Conservation (phyloP, 2,797 vertebrate genomes). For the Morelia viridis region DNA sequence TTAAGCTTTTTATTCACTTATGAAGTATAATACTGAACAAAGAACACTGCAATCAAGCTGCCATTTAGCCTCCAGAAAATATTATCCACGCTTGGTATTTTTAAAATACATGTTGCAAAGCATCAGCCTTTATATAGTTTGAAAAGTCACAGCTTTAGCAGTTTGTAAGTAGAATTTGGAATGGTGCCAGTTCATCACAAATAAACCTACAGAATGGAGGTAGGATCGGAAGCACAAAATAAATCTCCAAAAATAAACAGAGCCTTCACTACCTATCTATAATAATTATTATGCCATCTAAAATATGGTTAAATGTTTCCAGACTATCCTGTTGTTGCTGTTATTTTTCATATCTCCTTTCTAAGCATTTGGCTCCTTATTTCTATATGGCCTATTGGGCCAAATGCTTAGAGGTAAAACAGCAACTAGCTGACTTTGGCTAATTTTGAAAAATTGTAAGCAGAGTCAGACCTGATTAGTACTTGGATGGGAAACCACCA, state of each 20-base stretch:
- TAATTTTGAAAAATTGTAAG: neutral
- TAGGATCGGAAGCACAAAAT: neutral
- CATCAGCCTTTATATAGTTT: neutral
- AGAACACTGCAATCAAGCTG: neutral
- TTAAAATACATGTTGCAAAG: neutral
- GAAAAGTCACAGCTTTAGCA: neutral
- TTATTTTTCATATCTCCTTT: neutral
- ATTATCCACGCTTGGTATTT: neutral
- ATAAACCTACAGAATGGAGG: neutral
- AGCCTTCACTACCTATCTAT: neutral
- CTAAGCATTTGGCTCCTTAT: neutral
- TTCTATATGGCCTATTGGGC: neutral
- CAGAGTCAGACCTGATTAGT: neutral
- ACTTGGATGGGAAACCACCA: neutral
- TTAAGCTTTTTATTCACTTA: neutral
- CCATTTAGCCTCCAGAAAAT: neutral
- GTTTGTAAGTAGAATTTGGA: neutral
- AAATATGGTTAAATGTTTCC: neutral
- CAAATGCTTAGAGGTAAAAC: neutral
- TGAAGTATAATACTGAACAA: neutral
- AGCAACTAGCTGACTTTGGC: neutral
- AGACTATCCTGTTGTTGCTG: neutral
- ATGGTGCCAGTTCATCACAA: neutral
- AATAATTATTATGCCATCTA: neutral
- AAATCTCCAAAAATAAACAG: neutral